A percentile compares a stretch with the other conserved stretches of the same genome.
Evolutionary conservation across 2,888 invertebrate genomes (phyloP).

Genomic region (Clivina fossor): DNA sequence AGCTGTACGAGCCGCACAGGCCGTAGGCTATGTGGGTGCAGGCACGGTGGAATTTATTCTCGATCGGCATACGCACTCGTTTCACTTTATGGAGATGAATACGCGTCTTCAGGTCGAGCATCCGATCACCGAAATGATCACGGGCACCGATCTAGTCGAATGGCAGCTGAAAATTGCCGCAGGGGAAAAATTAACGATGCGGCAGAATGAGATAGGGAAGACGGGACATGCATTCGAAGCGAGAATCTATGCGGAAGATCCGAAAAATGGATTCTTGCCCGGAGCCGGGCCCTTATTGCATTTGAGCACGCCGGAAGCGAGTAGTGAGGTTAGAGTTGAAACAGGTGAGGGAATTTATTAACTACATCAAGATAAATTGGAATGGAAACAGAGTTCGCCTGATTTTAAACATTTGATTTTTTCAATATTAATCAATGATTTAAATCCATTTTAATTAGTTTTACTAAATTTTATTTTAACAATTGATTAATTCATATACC

Average conservation of each 20-base stretch:
- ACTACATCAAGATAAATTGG: not conserved
- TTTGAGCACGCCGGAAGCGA: conserved; percentile 69
- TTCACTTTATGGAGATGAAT: conserved; percentile 99
- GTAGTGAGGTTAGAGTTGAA: conserved; percentile 78
- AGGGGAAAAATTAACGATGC: conserved; percentile 80
- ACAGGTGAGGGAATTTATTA: no score
- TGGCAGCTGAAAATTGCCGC: conserved; percentile 94
- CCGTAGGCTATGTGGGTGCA: conserved; percentile 96
- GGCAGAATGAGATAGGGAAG: conserved; percentile 75
- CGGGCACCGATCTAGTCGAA: conserved; percentile 93
- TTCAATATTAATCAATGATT: no score
- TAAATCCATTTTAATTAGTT: not conserved
- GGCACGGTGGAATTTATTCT: conserved; percentile 98
- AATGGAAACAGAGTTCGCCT: not conserved
- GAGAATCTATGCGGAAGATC: conserved; percentile 93
- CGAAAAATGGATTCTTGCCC: conserved; percentile 83
- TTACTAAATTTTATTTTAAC: conserved; percentile 4
- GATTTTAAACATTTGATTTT: not conserved
- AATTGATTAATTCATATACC: no score
- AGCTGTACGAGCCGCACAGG: conserved; percentile 90
- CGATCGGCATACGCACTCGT: conserved; percentile 80
- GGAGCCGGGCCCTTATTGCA: conserved; percentile 84
- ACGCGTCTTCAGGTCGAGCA: conserved; percentile 95
- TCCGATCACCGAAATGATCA: conserved; percentile 97
- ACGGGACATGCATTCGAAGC: conserved; percentile 95